Evolutionary conservation across 1,140 invertebrate species (phyloP).

Genomic region (Acromyrmex charruanus): DNA sequence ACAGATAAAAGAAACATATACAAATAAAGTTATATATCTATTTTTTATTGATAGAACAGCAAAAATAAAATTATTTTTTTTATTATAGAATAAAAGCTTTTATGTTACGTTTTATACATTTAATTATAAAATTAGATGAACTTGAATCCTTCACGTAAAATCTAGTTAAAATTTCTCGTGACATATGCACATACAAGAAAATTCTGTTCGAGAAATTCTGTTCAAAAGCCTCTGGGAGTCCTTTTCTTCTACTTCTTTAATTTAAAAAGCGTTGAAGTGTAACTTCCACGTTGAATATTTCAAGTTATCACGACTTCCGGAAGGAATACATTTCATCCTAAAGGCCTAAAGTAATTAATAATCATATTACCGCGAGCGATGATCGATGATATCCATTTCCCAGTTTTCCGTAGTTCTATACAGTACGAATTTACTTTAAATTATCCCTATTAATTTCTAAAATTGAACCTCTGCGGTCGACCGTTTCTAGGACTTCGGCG

Average conservation of each 20-base stretch:
- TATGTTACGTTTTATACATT: neutral
- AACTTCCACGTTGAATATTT: conserved; percentile 9
- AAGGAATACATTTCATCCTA: neutral
- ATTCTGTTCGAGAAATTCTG: neutral
- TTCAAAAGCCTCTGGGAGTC: neutral
- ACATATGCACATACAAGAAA: neutral
- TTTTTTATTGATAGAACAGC: neutral
- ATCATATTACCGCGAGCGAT: neutral
- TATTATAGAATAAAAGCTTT: neutral
- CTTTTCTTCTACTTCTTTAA: neutral
- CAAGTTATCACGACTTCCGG: neutral
- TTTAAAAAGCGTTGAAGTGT: neutral
- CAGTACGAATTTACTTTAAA: conserved; percentile 36
- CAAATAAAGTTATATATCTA: neutral
- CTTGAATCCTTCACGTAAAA: neutral
- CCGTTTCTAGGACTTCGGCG: neutral
- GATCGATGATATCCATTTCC: conserved; percentile 27
- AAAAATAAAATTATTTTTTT: neutral
- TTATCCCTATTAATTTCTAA: conserved; percentile 49
- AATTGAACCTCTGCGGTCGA: conserved; percentile 1
- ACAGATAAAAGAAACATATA: neutral
- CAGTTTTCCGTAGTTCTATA: neutral
- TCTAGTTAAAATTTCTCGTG: neutral
- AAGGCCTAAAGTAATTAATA: neutral
- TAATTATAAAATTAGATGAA: neutral